phyloP scores from a whole-genome alignment of 2,113 vertebrate genomes.

The Takifugu flavidus region DNA sequence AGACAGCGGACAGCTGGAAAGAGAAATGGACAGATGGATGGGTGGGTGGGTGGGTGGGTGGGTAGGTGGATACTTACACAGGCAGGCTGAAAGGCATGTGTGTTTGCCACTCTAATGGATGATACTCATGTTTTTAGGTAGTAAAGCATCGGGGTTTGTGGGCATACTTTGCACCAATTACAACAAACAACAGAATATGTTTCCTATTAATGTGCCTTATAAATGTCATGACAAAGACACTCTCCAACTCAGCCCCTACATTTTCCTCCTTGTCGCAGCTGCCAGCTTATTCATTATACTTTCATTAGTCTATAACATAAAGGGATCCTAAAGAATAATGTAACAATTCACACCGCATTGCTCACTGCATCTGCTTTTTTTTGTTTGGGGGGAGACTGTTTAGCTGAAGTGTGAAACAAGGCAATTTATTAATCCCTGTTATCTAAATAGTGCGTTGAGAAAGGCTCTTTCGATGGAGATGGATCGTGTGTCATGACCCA shows the following conservation, averaged over 20 bases:
- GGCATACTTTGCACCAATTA: constrained; percentile 15
- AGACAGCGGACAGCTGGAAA: constrained; percentile 8
- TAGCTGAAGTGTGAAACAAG: background rate
- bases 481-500: constrained; percentile 14
- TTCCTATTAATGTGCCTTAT: constrained; percentile 53
- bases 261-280: constrained; percentile 11
- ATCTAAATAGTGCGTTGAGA: no score
- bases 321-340: constrained; percentile 33
- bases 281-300: constrained; percentile 17
- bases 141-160: constrained; percentile 31
- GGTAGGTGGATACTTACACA: constrained; percentile 2
- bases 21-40: constrained; percentile 2
- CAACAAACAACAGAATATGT: constrained; percentile 14
- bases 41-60: constrained; percentile 21
- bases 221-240: constrained; percentile 35
- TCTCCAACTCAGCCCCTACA: constrained; percentile 17
- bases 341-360: constrained; percentile 24
- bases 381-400: background rate
- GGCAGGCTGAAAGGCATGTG: constrained; percentile 24
- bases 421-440: no score
- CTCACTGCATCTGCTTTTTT: constrained; percentile 12
- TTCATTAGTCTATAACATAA: constrained; percentile 44
- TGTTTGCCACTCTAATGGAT: constrained; percentile 20
- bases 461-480: background rate
- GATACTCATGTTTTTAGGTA: constrained; percentile 19